These are phyloP conservation scores for Cyaniris semiargus DNA, from an alignment of 2,888 invertebrate species.

Conservation along the genomic window DNA sequence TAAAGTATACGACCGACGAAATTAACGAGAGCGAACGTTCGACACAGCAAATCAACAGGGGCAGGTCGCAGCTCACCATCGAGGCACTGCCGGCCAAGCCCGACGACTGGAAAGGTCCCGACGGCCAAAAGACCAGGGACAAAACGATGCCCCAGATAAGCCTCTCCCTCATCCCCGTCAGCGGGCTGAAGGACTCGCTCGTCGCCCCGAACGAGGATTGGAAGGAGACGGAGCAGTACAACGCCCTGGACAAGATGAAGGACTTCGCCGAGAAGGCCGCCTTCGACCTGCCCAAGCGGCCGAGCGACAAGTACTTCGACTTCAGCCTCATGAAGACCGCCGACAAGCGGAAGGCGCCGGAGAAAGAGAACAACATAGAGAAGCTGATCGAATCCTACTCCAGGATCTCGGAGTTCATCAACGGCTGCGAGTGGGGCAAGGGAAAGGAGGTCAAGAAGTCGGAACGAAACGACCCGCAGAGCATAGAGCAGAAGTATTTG, in stretches of 20 bases:
- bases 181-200: slow-evolving; percentile 63
- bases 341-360: slow-evolving; percentile 53
- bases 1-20: slow-evolving; percentile 56
- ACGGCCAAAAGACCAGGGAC: slow-evolving; percentile 49
- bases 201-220: slow-evolving; percentile 64
- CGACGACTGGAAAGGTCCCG: slow-evolving; percentile 58
- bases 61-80: slow-evolving; percentile 73
- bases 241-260: slow-evolving; percentile 76
- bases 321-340: slow-evolving; percentile 57
- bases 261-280: slow-evolving; percentile 76
- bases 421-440: slow-evolving; percentile 75
- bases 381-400: slow-evolving; percentile 72
- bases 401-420: slow-evolving; percentile 72
- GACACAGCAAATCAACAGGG: slow-evolving; percentile 79
- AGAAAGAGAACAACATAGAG: slow-evolving; percentile 66
- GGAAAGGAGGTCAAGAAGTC: slow-evolving; percentile 53
- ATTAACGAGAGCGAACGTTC: slow-evolving; percentile 54
- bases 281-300: slow-evolving; percentile 67
- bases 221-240: slow-evolving; percentile 69
- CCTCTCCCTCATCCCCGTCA: slow-evolving; percentile 71
- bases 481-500: slow-evolving; percentile 70
- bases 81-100: slow-evolving; percentile 64
- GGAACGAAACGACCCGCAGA: slow-evolving; percentile 57
- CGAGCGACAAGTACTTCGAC: slow-evolving; percentile 61
- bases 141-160: slow-evolving; percentile 73